Evolutionary conservation across 37 sponge, comb jelly and placozoan genomes (phyloP).

Genomic region (Mnemiopsis leidyi): DNA sequence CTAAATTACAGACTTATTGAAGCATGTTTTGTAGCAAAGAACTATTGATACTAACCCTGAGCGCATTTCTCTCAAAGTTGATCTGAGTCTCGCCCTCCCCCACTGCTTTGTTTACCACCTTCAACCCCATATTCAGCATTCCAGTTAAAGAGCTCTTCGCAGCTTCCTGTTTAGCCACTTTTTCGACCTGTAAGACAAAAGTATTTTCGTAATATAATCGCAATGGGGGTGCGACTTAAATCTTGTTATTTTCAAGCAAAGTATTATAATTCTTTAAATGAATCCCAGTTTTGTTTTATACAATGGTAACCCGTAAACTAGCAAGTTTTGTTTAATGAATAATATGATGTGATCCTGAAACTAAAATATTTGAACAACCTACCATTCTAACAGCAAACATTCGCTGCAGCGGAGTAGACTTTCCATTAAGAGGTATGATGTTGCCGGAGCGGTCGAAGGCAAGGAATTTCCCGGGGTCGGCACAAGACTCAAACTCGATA

Average conservation of each 20-base stretch:
- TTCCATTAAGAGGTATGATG: conserved; percentile 39
- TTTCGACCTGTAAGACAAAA: background rate
- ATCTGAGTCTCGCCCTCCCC: conserved; percentile 28
- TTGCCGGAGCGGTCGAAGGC: conserved; percentile 34
- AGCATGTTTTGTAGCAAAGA: too few species aligned
- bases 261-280: too few species aligned
- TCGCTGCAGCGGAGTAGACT: background rate
- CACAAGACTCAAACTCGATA: conserved; percentile 39
- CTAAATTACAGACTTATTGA: too few species aligned
- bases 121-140: conserved; percentile 17
- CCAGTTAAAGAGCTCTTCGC: background rate
- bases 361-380: background rate
- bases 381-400: conserved; percentile 20
- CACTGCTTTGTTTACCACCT: background rate
- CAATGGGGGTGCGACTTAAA: too few species aligned
- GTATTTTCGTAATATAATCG: too few species aligned
- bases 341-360: too few species aligned
- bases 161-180: background rate
- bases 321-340: too few species aligned
- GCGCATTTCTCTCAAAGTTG: conserved; percentile 44
- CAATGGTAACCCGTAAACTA: too few species aligned
- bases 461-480: conserved; percentile 52
- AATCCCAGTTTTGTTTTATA: too few species aligned
- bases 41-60: background rate
- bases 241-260: too few species aligned